Percentiles rank a stretch among this genome's conserved stretches.
These are phyloP conservation scores for Momotus momota DNA, from an alignment of 2,797 vertebrate species.

Conservation along the genomic window DNA sequence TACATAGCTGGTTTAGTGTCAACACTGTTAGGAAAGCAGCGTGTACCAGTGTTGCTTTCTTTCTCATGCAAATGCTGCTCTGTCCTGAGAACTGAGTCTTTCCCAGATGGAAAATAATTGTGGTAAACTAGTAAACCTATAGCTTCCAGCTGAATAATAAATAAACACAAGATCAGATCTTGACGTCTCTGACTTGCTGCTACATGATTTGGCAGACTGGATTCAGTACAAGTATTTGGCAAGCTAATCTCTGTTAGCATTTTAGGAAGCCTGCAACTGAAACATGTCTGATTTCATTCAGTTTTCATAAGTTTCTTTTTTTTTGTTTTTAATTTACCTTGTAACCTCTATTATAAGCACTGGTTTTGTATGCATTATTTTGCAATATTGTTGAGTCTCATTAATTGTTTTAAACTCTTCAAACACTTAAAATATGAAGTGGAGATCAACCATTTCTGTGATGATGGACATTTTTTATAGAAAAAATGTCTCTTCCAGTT, in stretches of 20 bases:
- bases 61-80: neutral
- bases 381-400: neutral
- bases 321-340: neutral
- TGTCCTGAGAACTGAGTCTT: neutral
- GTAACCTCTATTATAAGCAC: neutral
- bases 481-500: neutral
- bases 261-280: neutral
- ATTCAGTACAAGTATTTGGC: conserved; percentile 27
- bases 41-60: neutral
- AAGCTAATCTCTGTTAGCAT: neutral
- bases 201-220: conserved; percentile 2
- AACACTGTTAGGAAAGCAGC: neutral
- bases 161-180: neutral
- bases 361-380: neutral
- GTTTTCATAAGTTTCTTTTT: neutral
- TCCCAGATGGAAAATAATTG: neutral
- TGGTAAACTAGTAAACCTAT: conserved; percentile 10
- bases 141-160: conserved; percentile 35
- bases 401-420: neutral
- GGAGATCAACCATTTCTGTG: neutral
- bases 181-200: neutral
- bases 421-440: neutral
- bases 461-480: neutral
- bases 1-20: neutral
- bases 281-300: neutral